These are phyloP conservation scores for Polia nebulosa DNA, from an alignment of 2,888 invertebrate species.

Conservation along the genomic window DNA sequence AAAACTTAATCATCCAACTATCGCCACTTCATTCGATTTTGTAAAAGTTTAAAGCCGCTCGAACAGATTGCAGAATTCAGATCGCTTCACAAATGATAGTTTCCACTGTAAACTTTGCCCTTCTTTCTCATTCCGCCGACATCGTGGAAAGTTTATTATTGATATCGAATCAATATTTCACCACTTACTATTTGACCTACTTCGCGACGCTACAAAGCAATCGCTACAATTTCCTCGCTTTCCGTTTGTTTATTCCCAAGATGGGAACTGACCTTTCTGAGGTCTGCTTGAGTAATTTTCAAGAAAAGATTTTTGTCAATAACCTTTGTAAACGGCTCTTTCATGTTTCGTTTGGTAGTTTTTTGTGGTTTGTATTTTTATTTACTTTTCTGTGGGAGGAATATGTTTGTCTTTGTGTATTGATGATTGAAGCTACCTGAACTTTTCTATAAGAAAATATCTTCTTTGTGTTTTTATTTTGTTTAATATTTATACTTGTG, in stretches of 20 bases:
- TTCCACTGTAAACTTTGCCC: constrained; percentile 12
- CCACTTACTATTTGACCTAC: constrained; percentile 53
- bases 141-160: constrained; percentile 37
- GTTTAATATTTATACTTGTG: neutral
- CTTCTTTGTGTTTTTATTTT: neutral
- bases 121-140: neutral
- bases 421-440: constrained; percentile 8
- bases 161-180: constrained; percentile 55
- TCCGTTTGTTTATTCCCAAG: constrained; percentile 48
- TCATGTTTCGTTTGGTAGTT: constrained; percentile 46
- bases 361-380: constrained; percentile 34
- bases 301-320: constrained; percentile 52
- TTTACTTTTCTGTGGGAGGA: constrained; percentile 26
- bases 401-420: constrained; percentile 25
- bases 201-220: constrained; percentile 53
- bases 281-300: constrained; percentile 47
- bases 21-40: neutral
- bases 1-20: constrained; percentile 4
- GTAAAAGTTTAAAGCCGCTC: neutral
- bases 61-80: neutral
- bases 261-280: constrained; percentile 50
- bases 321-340: constrained; percentile 45
- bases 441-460: neutral
- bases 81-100: constrained; percentile 13
- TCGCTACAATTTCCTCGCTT: constrained; percentile 45